Conservation (phyloP, 2,888 invertebrate species). For the Siphlonurus alternatus region DNA sequence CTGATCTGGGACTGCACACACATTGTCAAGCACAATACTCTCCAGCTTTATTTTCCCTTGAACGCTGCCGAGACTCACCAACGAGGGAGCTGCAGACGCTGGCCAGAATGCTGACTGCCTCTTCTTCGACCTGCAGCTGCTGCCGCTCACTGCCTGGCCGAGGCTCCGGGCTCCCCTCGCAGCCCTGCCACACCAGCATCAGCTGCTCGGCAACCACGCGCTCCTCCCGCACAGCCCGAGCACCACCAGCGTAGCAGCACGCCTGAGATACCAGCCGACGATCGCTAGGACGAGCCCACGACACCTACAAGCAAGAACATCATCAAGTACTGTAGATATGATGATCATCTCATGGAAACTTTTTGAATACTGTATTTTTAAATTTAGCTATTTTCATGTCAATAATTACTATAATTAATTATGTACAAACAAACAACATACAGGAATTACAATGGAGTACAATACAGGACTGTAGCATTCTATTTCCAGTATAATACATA, state of each 20-base stretch:
- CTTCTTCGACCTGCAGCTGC: background rate
- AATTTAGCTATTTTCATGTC: too few relatives aligned
- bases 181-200: background rate
- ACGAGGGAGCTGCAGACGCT: background rate
- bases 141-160: background rate
- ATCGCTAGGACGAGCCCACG: background rate
- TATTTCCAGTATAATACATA: too few relatives aligned
- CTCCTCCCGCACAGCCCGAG: slow-evolving; percentile 30
- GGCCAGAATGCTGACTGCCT: background rate
- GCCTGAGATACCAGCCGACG: background rate
- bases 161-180: background rate
- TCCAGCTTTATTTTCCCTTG: too few relatives aligned
- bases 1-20: too few relatives aligned
- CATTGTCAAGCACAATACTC: too few relatives aligned
- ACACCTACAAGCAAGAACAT: background rate
- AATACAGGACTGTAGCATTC: too few relatives aligned
- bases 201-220: background rate
- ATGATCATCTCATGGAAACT: too few relatives aligned
- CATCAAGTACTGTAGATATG: too few relatives aligned
- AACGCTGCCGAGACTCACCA: background rate
- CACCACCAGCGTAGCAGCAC: slow-evolving; percentile 8
- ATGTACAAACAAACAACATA: too few relatives aligned
- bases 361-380: too few relatives aligned
- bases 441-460: too few relatives aligned
- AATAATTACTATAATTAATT: too few relatives aligned